Base-by-base conservation (phyloP, 2,888 invertebrate genomes). In the Cotesia congregata region DNA sequence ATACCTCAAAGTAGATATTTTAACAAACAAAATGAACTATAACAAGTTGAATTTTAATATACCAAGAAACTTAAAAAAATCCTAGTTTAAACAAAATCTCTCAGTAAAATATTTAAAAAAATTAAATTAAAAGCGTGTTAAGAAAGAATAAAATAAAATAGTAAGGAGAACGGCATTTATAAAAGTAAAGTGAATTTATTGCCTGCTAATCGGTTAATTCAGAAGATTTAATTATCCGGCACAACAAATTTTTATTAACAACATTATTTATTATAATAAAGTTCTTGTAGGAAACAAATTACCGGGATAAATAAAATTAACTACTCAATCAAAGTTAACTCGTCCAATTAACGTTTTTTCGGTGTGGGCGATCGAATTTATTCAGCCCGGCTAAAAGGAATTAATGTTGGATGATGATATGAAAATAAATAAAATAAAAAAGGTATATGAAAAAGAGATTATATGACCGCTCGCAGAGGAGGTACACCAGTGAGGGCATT, bases 401-500 rank as follows among this genome's bases (percentile, higher is more conserved):
- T 30, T 30, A 30, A 30, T 30, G 30, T 30, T 30, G 30, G 30
- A 30, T 30, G 30, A 30, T 30, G 30, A 30, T 30, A 30, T 30
- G 61, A 61, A 67, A 1, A 68, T 67, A 59, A 67, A 30, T 30
- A 30, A 30, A 30, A 30, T 30, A 30, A 30, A 30, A 30, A 30
- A 30, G 30, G 30, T 30, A 30, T 30, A 30, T 30, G 30, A 30
- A 30, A 30, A 30, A 30, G 30, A 30, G 30, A 30, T 30, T 30
- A 30, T 30, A 30, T 30, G 30, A 30, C 30, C 30, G 30, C 30
- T 30, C 30, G 15, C 71, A 67, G 65, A 70, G 62, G 65, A 74
- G 75, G 72, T 60, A 76, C 59, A 69, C 60, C 20, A 69, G 76
- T 30, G 30, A 30, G 73, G 67, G 81, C 84, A 85, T 80, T 87